Evolutionary conservation across 2,797 vertebrate species (phyloP).

Genomic region (Alosa sapidissima): DNA sequence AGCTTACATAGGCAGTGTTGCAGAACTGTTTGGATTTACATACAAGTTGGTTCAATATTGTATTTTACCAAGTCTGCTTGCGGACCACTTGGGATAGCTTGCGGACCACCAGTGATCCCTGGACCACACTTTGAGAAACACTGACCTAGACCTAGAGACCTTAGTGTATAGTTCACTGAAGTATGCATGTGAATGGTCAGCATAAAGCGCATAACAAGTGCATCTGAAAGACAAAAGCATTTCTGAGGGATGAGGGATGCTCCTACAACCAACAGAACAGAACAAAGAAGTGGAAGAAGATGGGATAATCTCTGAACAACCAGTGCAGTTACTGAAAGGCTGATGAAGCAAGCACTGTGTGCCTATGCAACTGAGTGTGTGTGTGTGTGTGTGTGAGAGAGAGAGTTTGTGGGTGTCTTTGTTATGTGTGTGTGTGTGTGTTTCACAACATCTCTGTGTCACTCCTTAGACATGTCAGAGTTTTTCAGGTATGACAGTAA

Average conservation of each 20-base stretch:
- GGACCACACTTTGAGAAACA: too few species aligned
- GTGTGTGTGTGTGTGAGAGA: neutral
- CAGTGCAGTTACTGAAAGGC: neutral
- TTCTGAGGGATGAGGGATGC: neutral
- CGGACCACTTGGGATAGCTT: too few species aligned
- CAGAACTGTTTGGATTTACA: too few species aligned
- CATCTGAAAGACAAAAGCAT: neutral
- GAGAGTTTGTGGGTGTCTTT: neutral
- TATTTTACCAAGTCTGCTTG: too few species aligned
- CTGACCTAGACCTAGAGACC: neutral
- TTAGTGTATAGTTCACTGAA: neutral
- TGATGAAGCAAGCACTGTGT: constrained; percentile 18
- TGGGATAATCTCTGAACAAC: too few species aligned
- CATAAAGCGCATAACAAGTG: neutral
- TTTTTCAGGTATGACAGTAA: neutral
- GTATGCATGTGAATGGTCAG: neutral
- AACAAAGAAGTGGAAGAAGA: neutral
- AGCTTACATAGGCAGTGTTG: too few species aligned
- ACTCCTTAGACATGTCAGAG: constrained; percentile 22
- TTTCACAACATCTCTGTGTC: neutral
- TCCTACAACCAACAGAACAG: neutral
- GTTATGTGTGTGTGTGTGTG: neutral
- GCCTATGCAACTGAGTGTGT: constrained; percentile 23
- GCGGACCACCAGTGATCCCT: too few species aligned
- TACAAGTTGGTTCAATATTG: too few species aligned